Evolutionary conservation across 2,113 vertebrate species (phyloP).

Genomic region (Sinocyclocheilus maitianheensis): DNA sequence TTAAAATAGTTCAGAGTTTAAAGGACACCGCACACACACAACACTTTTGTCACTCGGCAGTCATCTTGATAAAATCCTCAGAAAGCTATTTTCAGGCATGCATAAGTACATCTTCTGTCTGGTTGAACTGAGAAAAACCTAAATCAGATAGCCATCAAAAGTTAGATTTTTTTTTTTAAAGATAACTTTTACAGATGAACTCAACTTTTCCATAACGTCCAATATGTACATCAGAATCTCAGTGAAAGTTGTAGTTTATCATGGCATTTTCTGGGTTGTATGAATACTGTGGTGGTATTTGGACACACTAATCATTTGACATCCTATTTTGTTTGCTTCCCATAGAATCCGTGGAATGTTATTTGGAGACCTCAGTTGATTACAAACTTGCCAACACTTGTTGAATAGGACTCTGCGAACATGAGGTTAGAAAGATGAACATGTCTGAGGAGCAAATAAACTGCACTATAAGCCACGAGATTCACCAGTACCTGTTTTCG

Average conservation of each 20-base stretch:
- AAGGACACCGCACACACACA: background rate
- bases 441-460: slow-evolving; percentile 64
- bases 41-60: background rate
- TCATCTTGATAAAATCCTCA: background rate
- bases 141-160: background rate
- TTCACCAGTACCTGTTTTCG: slow-evolving; percentile 89
- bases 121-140: background rate
- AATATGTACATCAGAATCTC: background rate
- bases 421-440: slow-evolving; percentile 43
- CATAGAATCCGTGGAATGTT: slow-evolving; percentile 49
- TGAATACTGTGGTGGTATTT: background rate
- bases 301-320: background rate
- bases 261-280: background rate
- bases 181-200: no score
- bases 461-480: slow-evolving; percentile 83
- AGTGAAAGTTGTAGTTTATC: background rate
- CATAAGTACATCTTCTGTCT: background rate
- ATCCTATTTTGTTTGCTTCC: slow-evolving; percentile 26
- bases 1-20: background rate
- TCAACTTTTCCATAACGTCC: background rate
- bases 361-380: background rate
- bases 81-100: background rate
- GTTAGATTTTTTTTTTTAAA: no score
- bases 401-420: background rate
- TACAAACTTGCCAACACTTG: background rate